phyloP scores from a whole-genome alignment of 1,140 invertebrate species.

The Eurytemora carolleeae region DNA sequence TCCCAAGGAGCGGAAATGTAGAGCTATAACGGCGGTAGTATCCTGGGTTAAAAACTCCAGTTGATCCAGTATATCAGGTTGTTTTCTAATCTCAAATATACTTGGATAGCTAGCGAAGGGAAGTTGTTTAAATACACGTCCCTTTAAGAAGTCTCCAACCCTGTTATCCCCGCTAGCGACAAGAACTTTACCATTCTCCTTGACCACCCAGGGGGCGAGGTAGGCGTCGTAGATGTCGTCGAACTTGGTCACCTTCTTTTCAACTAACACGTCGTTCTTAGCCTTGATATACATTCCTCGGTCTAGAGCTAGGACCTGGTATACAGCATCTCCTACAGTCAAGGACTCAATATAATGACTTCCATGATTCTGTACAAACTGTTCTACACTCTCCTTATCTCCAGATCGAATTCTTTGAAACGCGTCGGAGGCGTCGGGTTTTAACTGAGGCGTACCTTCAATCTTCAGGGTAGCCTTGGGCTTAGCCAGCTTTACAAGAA shows the following conservation, averaged over 20 bases:
- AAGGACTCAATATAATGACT: conserved; percentile 9
- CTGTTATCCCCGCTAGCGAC: not conserved
- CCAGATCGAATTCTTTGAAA: not conserved
- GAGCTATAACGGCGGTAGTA: conserved; percentile 6
- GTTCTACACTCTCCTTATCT: not conserved
- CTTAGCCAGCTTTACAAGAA: conserved; percentile 7
- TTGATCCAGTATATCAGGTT: not conserved
- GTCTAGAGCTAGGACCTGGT: conserved; percentile 7
- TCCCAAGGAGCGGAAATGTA: not conserved
- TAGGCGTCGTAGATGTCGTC: not conserved
- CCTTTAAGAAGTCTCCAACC: not conserved
- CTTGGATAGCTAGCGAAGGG: conserved; percentile 9
- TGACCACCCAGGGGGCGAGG: conserved; percentile 7
- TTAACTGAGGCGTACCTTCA: not conserved
- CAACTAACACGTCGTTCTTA: not conserved
- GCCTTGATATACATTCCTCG: not conserved
- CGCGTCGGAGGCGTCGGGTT: not conserved
- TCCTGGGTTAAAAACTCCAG: conserved; percentile 1
- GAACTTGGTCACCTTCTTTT: not conserved
- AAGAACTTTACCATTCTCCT: not conserved
- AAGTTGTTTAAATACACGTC: too few species aligned
- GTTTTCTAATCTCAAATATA: conserved; percentile 3
- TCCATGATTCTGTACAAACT: conserved; percentile 8
- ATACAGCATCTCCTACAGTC: conserved; percentile 6
- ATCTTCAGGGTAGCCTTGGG: not conserved